Evolutionary conservation across 2,797 vertebrate species (phyloP).

Genomic region (Petrocephalus schoutedeni): DNA sequence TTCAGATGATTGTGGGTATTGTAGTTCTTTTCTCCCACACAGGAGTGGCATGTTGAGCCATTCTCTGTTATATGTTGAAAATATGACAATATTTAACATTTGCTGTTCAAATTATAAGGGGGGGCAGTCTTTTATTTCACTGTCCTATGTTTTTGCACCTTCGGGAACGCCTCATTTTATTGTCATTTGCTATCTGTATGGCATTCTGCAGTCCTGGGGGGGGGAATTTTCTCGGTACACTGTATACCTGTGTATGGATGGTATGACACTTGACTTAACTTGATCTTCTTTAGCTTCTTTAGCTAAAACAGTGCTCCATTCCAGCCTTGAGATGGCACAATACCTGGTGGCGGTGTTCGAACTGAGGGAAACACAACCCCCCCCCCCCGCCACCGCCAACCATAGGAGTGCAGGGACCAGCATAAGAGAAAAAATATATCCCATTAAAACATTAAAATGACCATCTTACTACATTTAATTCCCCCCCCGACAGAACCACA

Average conservation of each 20-base stretch:
- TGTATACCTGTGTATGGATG: neutral
- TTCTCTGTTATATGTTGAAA: neutral
- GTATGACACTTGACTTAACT: neutral
- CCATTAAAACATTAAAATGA: neutral
- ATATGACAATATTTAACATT: neutral
- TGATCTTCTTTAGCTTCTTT: neutral
- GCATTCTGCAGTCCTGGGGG: neutral
- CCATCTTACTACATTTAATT: neutral
- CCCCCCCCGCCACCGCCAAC: no score
- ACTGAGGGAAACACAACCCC: neutral
- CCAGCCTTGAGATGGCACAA: neutral
- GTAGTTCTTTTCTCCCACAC: neutral
- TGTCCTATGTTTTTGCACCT: neutral
- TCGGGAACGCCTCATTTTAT: neutral
- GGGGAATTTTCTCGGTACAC: neutral
- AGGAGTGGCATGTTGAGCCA: neutral
- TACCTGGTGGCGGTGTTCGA: neutral
- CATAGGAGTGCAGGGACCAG: neutral
- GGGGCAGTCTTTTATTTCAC: neutral
- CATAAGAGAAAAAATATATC: neutral
- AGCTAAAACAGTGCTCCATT: neutral
- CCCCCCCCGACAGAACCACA: neutral
- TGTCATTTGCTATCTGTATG: neutral
- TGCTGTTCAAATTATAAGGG: neutral
- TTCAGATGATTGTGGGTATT: neutral